phyloP scores from a whole-genome alignment of 2,888 invertebrate genomes.

The Embidobia sp. region DNA sequence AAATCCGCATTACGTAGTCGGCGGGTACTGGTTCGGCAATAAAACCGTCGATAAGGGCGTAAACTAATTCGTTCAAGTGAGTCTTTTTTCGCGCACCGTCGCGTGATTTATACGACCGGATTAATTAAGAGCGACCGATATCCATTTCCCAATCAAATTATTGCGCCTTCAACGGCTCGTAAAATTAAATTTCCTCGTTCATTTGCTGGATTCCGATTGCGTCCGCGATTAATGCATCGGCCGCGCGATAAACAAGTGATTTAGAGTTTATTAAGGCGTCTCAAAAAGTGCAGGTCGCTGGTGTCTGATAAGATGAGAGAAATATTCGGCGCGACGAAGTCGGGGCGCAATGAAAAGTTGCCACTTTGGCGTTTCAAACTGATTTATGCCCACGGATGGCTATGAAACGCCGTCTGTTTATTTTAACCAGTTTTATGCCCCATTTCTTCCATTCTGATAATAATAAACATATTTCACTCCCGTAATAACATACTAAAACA shows the following conservation, averaged over 20 bases:
- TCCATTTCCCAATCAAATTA: conserved; percentile 42
- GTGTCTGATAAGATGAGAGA: conserved; percentile 3
- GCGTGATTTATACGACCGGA: conserved; percentile 34
- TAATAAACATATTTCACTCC: no score
- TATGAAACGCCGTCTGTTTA: no score
- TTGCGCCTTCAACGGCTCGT: conserved; percentile 23
- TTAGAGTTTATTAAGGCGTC: conserved; percentile 32
- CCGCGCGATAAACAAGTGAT: conserved; percentile 33
- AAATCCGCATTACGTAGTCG: conserved; percentile 50
- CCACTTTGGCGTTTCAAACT: background rate
- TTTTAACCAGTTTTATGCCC: no score
- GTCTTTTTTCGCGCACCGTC: conserved; percentile 23
- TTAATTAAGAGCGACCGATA: conserved; percentile 43
- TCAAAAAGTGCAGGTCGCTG: no score
- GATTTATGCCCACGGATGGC: no score
- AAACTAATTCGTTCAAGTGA: no score
- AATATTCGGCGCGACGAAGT: background rate
- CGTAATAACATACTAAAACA: no score
- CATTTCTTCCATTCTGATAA: background rate
- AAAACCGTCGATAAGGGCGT: conserved; percentile 15
- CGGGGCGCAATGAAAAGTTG: background rate
- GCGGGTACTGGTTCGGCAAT: conserved; percentile 36
- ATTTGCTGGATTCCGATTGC: conserved; percentile 24
- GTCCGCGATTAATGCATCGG: conserved; percentile 9
- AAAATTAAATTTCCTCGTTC: conserved; percentile 39